Evolutionary conservation across 1,140 invertebrate species (phyloP).

Genomic region (Cephus cinctus): DNA sequence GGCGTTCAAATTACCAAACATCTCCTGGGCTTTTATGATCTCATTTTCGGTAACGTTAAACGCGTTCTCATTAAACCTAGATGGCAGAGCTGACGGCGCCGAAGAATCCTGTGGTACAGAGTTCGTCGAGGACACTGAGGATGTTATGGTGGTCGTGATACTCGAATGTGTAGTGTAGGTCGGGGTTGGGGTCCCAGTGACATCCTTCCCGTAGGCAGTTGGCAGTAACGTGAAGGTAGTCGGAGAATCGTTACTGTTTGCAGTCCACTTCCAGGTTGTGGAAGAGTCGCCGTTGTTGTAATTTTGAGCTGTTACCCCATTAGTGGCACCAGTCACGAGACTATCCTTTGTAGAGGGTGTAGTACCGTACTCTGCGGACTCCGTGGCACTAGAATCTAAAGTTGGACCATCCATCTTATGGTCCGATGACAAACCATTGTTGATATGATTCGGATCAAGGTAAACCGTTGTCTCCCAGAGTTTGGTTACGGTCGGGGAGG

Average conservation of each 20-base stretch:
- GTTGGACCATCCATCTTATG: slow-evolving; percentile 7
- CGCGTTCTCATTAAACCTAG: slow-evolving; percentile 18
- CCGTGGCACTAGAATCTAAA: too few species aligned
- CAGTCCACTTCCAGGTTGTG: slow-evolving; percentile 41
- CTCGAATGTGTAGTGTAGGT: slow-evolving; percentile 35
- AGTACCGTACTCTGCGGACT: slow-evolving; percentile 20
- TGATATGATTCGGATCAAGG: slow-evolving; percentile 70
- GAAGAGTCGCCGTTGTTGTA: slow-evolving; percentile 27
- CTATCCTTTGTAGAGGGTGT: slow-evolving; percentile 15
- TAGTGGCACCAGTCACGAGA: slow-evolving; percentile 27
- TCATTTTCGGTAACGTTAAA: slow-evolving; percentile 55
- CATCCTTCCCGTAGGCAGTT: slow-evolving; percentile 26
- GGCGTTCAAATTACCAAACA: slow-evolving; percentile 73
- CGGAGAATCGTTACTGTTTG: slow-evolving; percentile 43
- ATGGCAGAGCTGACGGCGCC: slow-evolving; percentile 13
- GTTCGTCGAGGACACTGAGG: slow-evolving; percentile 35
- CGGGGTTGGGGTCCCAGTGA: slow-evolving; percentile 38
- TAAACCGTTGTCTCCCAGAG: slow-evolving; percentile 67
- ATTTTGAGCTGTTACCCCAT: slow-evolving; percentile 29
- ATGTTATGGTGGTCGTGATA: slow-evolving; percentile 40
- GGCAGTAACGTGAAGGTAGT: slow-evolving; percentile 48
- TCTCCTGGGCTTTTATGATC: slow-evolving; percentile 64
- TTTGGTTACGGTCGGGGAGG: slow-evolving; percentile 55
- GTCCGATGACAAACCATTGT: slow-evolving; percentile 61
- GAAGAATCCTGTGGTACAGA: slow-evolving; percentile 14